Evolutionary conservation across 53 echinoderm and acorn worm genomes (phyloP), one percentile per base, ranked within the genome.

Genomic region (Crossaster papposus): DNA sequence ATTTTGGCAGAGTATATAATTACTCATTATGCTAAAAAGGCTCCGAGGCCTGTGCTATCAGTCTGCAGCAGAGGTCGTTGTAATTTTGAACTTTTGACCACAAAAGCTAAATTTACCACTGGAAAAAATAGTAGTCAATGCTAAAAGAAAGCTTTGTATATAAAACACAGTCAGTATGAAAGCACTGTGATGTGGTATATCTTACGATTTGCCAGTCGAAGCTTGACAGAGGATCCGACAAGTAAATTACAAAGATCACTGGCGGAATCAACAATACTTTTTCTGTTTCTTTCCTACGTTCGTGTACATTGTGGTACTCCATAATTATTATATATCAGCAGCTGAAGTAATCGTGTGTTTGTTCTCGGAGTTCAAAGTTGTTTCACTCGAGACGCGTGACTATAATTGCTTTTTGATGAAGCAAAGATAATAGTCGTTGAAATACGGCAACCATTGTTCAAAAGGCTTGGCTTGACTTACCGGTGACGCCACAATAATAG

Each of bases 341-440:
- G 0, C 68, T 68, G 28, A 68, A 68, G 24, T 68, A 28, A 14
- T 14, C 62, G 7, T 54, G 55, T 31, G 31, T 20, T 12, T 81
- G 0, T 31, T 80, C 63, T 14, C 22, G 15, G 31, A 64, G 55
- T 54, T 81, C 81, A 81, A 58, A 54, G 81, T 55, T 81, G 29
- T 62, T 58, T 9, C 62, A 81, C 62, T 81, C 33, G 26, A 80
- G 62, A 81, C 32, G 30, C 29, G 31, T 58, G 81, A 81, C 18
- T 81, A n/a, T n/a, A 33, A 63, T 81, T 32, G 81, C 58, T 31
- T 81, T 81, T 81, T 81, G 81, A 81, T 55, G 63, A 62, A 64
- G 31, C 6, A 33, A 58, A 81, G 81, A 81, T 81, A n/a, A n/a
- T n/a, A 55, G 11, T 22, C 34, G 17, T 34, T 14, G 33, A 74